Base-by-base conservation (phyloP, 2,797 vertebrate genomes). In the Nyctibius grandis region DNA sequence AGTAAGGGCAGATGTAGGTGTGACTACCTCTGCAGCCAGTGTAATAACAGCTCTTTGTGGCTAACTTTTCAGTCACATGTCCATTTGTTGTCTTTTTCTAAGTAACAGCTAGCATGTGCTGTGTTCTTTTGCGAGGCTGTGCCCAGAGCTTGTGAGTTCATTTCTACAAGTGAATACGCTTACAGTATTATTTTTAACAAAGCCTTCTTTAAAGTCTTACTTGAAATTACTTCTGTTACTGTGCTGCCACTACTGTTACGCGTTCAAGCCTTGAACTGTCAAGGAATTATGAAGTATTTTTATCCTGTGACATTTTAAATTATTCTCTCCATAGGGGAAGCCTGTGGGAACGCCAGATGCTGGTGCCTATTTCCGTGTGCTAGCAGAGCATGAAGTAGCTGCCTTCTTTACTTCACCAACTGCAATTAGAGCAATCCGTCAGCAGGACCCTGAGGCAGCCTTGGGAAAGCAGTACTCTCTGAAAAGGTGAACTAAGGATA, bases 341-440 rank as follows among this genome's bases (percentile, higher is more conserved):
- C 99, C 99, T 22, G 99, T 99, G 76, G 99, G 99, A 91, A 99
- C 99, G 21, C 99, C 99, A 48, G 99, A 99, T 97, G 98, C 99
- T 2, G 98, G 99, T 10, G 98, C 99, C 5, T 99, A 98, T 98
- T 99, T 99, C 98, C 99, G 99, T 12, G 99, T 99, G 78, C 96
- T 99, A 60, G 98, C 99, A 5, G 99, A 99, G 96, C 98, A 99
- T 80, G 98, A 98, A 65, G 98, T 98, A 22, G 97, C 98, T 68
- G 98, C 98, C 91, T 97, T 98, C 98, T 99, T 99, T 97, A 99
- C 98, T 25, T 99, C 99, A 5, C 99, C 99, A 53, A 99, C 99
- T 44, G 99, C 99, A 93, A 98, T 99, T 96, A 98, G 99, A 98
- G 99, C 99, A 91, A 99, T 99, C 88, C 98, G 99, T 97, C 99